Evolutionary conservation across 2,797 vertebrate species (phyloP).

Genomic region (Pachyuromys duprasi): DNA sequence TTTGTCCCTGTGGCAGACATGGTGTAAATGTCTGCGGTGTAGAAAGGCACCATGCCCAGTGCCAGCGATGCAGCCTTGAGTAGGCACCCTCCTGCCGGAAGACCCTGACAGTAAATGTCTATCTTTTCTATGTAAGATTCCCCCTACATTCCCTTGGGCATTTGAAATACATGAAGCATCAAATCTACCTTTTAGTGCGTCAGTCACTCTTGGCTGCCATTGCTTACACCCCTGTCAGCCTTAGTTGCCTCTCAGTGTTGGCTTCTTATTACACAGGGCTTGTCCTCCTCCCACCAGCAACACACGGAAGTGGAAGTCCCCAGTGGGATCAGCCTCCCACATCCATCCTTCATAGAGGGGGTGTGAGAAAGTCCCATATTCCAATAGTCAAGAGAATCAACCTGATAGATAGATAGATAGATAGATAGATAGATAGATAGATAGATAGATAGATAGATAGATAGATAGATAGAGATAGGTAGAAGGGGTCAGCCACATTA

Average conservation of each 20-base stretch:
- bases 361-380: neutral
- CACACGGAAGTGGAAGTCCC: neutral
- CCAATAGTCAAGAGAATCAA: neutral
- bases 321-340: rapidly evolving
- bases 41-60: neutral
- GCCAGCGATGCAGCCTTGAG: rapidly evolving
- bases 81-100: neutral
- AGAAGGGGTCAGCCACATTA: neutral
- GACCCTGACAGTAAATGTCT: neutral
- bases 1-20: neutral
- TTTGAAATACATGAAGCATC: neutral
- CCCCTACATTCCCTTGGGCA: no score
- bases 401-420: no score
- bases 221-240: no score
- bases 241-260: neutral
- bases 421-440: no score
- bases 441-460: no score
- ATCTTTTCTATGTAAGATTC: neutral
- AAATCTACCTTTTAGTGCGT: neutral
- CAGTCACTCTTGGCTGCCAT: neutral
- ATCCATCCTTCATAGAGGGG: neutral
- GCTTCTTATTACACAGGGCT: neutral
- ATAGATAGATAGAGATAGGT: neutral
- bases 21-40: neutral
- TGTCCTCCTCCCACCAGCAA: neutral